A percentile compares a stretch with the other conserved stretches of the same genome.
phyloP scores from a whole-genome alignment of 2,888 invertebrate genomes.

The Diaprepes abbreviatus region DNA sequence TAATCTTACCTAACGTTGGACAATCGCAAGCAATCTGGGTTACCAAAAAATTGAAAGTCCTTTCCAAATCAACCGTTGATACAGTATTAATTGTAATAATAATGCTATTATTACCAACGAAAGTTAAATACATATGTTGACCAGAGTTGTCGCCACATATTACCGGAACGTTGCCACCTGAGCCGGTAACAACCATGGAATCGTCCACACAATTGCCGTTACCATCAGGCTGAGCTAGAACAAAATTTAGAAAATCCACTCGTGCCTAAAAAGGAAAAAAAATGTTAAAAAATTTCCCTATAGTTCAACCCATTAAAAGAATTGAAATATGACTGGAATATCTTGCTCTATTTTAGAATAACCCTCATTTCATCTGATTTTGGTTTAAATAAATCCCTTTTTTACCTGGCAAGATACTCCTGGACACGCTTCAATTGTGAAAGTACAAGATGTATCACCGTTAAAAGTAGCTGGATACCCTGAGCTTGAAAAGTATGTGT shows the following conservation, averaged over 20 bases:
- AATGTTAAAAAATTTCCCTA: no score
- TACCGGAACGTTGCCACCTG: constrained; percentile 78
- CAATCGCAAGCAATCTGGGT: constrained; percentile 82
- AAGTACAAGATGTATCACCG: constrained; percentile 79
- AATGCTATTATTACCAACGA: constrained; percentile 77
- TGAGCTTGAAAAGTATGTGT: constrained; percentile 87
- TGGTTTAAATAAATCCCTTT: no score
- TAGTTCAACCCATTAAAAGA: not conserved
- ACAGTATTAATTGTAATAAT: constrained; percentile 78
- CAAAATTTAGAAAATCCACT: constrained; percentile 82
- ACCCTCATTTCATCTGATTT: no score
- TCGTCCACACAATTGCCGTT: constrained; percentile 81
- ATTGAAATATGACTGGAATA: not conserved
- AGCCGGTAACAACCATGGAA: constrained; percentile 78
- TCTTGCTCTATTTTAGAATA: no score
- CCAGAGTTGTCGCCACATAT: constrained; percentile 88
- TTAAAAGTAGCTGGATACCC: constrained; percentile 80
- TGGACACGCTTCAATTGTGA: constrained; percentile 80
- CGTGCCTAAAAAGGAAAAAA: constrained; percentile 76
- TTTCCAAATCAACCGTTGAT: constrained; percentile 71
- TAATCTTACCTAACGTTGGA: constrained; percentile 72
- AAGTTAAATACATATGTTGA: constrained; percentile 83
- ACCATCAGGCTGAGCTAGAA: constrained; percentile 80
- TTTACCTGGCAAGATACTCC: constrained; percentile 79
- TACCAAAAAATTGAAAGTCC: constrained; percentile 83